Percentiles rank a stretch among this genome's conserved stretches.
Conservation (phyloP, 2,888 invertebrate genomes). For the Macaria liturata region DNA sequence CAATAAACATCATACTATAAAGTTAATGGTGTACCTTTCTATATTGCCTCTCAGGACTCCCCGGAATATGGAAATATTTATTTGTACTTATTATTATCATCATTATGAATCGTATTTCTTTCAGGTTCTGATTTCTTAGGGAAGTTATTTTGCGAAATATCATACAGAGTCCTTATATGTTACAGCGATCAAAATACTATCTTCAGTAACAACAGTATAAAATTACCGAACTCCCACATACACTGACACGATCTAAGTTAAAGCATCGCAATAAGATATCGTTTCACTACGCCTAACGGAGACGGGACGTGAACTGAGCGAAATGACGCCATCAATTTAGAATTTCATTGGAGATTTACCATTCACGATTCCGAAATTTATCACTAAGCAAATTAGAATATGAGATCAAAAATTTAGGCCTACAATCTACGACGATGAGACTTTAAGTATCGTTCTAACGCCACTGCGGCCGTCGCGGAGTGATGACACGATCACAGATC, state of each 20-base stretch:
- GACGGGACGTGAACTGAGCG: slow-evolving; percentile 64
- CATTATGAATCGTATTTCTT: slow-evolving; percentile 40
- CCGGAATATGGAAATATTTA: slow-evolving; percentile 56
- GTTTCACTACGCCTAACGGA: slow-evolving; percentile 77
- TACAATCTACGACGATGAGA: slow-evolving; percentile 79
- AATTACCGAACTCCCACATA: slow-evolving; percentile 74
- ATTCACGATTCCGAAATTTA: slow-evolving; percentile 76
- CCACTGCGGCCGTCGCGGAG: slow-evolving; percentile 70
- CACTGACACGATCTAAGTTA: slow-evolving; percentile 79
- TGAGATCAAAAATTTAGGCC: slow-evolving; percentile 83
- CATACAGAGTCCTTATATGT: slow-evolving; percentile 60
- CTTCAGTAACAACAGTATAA: slow-evolving; percentile 71
- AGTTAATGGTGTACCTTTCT: slow-evolving; percentile 74
- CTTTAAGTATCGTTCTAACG: slow-evolving; percentile 76
- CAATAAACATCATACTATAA: slow-evolving; percentile 80
- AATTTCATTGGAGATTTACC: slow-evolving; percentile 75
- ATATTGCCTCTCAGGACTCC: slow-evolving; percentile 74
- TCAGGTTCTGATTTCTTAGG: slow-evolving; percentile 55
- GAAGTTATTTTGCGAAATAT: slow-evolving; percentile 57
- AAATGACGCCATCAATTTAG: slow-evolving; percentile 72
- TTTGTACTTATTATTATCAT: slow-evolving; percentile 73
- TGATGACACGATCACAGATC: slow-evolving; percentile 81
- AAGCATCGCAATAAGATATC: slow-evolving; percentile 83
- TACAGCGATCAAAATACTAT: slow-evolving; percentile 65
- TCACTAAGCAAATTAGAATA: slow-evolving; percentile 83